These are phyloP conservation scores for Pomacea canaliculata DNA, from an alignment of 2,888 invertebrate genomes.

Conservation along the genomic window DNA sequence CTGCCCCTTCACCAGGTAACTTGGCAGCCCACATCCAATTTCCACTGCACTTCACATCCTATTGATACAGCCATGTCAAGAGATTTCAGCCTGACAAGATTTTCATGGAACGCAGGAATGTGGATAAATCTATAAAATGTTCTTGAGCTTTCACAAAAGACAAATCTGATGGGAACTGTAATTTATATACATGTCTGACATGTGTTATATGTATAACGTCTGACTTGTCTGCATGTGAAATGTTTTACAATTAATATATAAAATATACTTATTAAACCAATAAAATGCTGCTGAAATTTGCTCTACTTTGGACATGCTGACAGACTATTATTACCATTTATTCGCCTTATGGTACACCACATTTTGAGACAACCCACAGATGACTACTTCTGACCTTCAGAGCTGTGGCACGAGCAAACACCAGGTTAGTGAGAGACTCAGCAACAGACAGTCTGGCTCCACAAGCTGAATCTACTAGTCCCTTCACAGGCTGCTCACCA, in stretches of 20 bases:
- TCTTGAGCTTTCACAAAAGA: not conserved
- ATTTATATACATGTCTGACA: not conserved
- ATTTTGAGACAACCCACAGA: too few relatives aligned
- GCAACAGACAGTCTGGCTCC: constrained; percentile 95
- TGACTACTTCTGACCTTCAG: constrained; percentile 69
- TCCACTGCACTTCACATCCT: constrained; percentile 98
- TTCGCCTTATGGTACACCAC: too few relatives aligned
- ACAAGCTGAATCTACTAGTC: constrained; percentile 83
- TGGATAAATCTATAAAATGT: not conserved
- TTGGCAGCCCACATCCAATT: constrained; percentile 99
- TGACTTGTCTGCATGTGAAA: too few relatives aligned
- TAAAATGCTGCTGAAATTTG: too few relatives aligned
- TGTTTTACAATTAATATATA: too few relatives aligned
- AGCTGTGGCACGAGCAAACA: constrained; percentile 76
- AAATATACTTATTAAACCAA: too few relatives aligned
- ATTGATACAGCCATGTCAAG: constrained; percentile 60
- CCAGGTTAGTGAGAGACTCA: constrained; percentile 93
- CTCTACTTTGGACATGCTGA: too few relatives aligned
- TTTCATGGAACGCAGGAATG: too few relatives aligned
- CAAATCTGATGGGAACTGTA: not conserved
- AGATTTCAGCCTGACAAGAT: too few relatives aligned
- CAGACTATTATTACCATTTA: too few relatives aligned
- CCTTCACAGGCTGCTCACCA: constrained; percentile 97
- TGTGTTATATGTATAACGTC: too few relatives aligned
- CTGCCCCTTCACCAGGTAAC: constrained; percentile 90